Evolutionary conservation across 2,797 vertebrate genomes (phyloP).

Genomic region (Sebastolobus alascanus): DNA sequence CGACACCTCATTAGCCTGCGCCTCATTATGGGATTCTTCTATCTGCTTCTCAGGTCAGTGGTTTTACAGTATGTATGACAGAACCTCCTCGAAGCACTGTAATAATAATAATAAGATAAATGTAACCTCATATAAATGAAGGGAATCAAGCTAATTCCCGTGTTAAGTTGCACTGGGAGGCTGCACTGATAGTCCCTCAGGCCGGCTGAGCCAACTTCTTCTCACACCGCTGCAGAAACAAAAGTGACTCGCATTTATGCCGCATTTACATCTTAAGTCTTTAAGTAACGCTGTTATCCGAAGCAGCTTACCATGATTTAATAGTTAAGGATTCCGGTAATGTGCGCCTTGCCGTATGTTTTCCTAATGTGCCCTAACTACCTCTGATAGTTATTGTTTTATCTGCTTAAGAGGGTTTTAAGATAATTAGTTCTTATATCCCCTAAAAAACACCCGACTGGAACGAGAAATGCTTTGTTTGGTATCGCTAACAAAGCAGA

Average conservation of each 20-base stretch:
- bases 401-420: constrained; percentile 32
- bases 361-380: constrained; percentile 24
- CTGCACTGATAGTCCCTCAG: constrained; percentile 26
- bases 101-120: constrained; percentile 61
- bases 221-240: constrained; percentile 6
- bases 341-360: not conserved
- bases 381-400: constrained; percentile 30
- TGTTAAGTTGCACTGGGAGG: constrained; percentile 44
- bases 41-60: constrained; percentile 46
- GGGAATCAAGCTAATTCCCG: constrained; percentile 38
- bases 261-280: constrained; percentile 28
- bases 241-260: not conserved
- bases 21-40: constrained; percentile 58
- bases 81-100: constrained; percentile 34
- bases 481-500: constrained; percentile 34
- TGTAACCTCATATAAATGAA: constrained; percentile 44
- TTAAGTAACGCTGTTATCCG: constrained; percentile 13
- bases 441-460: not conserved
- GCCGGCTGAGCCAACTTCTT: constrained; percentile 15
- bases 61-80: constrained; percentile 37
- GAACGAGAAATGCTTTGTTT: constrained; percentile 37
- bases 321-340: constrained; percentile 1
- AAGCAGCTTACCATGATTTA: constrained; percentile 12
- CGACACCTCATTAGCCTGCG: constrained; percentile 55
- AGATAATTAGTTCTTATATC: constrained; percentile 43